A percentile compares a stretch with the other conserved stretches of the same genome.
These are phyloP conservation scores for Masticophis lateralis DNA, from an alignment of 2,797 vertebrate genomes.

Conservation along the genomic window DNA sequence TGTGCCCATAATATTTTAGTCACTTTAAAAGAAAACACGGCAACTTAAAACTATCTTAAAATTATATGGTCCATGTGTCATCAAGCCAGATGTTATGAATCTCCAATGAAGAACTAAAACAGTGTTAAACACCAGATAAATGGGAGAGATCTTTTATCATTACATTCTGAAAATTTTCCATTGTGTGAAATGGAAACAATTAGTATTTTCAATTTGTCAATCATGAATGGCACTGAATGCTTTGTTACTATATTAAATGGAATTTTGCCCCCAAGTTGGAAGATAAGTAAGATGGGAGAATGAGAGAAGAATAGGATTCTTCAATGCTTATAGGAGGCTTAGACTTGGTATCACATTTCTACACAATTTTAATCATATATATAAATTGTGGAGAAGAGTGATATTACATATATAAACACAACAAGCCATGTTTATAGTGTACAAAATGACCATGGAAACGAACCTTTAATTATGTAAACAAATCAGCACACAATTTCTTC, in stretches of 20 bases:
- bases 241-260: conserved; percentile 50
- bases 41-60: conserved; percentile 65
- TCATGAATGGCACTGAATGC: conserved; percentile 51
- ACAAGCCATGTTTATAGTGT: conserved; percentile 48
- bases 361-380: conserved; percentile 44
- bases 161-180: conserved; percentile 38
- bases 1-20: conserved; percentile 59
- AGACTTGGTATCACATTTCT: conserved; percentile 31
- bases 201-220: conserved; percentile 37
- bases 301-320: conserved; percentile 34
- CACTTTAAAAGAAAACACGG: conserved; percentile 66
- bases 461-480: conserved; percentile 62
- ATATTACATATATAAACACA: background rate
- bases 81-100: conserved; percentile 38
- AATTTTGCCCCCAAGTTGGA: conserved; percentile 28
- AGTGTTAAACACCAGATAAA: conserved; percentile 52
- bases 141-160: conserved; percentile 60
- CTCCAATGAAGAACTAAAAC: conserved; percentile 45
- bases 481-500: conserved; percentile 64
- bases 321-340: conserved; percentile 11
- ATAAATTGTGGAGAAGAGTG: conserved; percentile 24
- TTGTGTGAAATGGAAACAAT: background rate
- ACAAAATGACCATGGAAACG: conserved; percentile 52
- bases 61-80: conserved; percentile 41
- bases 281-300: background rate